Evolutionary conservation across 2,888 invertebrate genomes (phyloP), one percentile per base, ranked within the genome.

Genomic region (Tineola bisselliella): DNA sequence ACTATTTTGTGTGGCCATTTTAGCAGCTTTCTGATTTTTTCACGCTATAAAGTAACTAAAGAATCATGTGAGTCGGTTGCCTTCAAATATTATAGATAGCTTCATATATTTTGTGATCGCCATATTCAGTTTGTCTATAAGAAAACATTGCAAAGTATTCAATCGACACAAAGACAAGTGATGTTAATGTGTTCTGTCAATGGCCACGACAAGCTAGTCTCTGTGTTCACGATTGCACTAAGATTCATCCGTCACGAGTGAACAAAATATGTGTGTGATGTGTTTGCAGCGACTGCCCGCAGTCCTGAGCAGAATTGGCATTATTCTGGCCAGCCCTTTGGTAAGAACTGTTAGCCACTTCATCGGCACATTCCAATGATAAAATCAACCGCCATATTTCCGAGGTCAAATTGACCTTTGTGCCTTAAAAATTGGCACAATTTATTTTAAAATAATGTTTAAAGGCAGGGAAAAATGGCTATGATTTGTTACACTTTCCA

Each of bases 261-360:
- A 87, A 86, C 79, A 80, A 81, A 78, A 68, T 82, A 83, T 89
- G 86, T 89, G 88, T 89, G 89, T 90, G 87, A 89, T 90, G 89
- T 90, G 84, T 90, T 91, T 94, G 88, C 94, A 95, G 95, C 94
- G 94, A 90, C 93, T 95, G 90, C 95, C 95, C 90, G 94, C 94
- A 91, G 94, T 95, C 89, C 93, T 95, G 91, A 94, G 93, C 93
- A 93, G 95, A 92, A 94, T 95, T 92, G 95, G 95, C 92, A 94
- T 95, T 89, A 94, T 95, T 91, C 93, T 95, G 93, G 94, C 94
- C 92, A 94, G 94, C 92, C 94, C 95, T 89, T 91, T 95, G 94
- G 94, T 95, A 95, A 95, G 95, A 84, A 81, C 70, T 61, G 74
- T 80, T 79, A 81, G 87, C 87, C 84, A 72, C 77, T 74, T 76